Evolutionary conservation across 2,113 vertebrate genomes (phyloP).

Genomic region (Oreochromis aureus): DNA sequence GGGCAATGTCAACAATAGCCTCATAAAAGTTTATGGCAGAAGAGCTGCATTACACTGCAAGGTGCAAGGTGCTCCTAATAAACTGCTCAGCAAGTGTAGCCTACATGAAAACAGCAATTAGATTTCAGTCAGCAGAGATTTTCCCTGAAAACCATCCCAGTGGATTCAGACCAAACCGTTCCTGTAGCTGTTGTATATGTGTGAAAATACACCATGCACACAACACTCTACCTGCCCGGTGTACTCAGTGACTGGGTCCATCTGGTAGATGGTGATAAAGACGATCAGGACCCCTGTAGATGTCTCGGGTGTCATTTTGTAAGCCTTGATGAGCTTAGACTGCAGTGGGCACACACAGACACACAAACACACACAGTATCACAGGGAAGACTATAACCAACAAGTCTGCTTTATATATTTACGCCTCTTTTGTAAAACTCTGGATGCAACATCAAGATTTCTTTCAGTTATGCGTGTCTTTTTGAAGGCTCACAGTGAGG

Average conservation of each 20-base stretch:
- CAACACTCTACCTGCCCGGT: constrained; percentile 46
- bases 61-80: not conserved
- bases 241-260: constrained; percentile 67
- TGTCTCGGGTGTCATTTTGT: constrained; percentile 49
- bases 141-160: not conserved
- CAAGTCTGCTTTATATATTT: not conserved
- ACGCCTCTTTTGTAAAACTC: not conserved
- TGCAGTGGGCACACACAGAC: constrained; percentile 15
- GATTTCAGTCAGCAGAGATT: not conserved
- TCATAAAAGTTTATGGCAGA: not conserved
- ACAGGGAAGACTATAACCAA: not conserved
- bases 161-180: not conserved
- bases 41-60: not conserved
- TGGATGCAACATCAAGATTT: not conserved
- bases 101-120: not conserved
- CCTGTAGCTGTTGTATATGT: rapidly evolving
- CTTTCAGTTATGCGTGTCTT: not conserved
- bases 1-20: not conserved
- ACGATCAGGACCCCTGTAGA: constrained; percentile 52
- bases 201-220: not conserved
- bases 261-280: constrained; percentile 58
- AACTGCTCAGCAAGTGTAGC: not conserved
- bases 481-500: not conserved
- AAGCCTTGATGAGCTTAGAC: constrained; percentile 56
- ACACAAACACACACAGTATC: not conserved